Evolutionary conservation across 2,888 invertebrate genomes (phyloP).

Genomic region (Pecten maximus): DNA sequence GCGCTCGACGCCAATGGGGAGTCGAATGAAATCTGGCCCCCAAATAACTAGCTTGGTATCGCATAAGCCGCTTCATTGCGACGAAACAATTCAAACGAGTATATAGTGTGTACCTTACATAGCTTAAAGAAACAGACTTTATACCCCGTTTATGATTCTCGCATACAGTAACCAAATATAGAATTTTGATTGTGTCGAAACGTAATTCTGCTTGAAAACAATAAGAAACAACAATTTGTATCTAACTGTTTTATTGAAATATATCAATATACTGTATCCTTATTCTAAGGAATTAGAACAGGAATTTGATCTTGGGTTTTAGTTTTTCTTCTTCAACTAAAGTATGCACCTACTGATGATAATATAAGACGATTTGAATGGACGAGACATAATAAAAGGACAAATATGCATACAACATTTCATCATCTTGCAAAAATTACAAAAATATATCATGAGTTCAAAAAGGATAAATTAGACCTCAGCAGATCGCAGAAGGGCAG

Average conservation of each 20-base stretch:
- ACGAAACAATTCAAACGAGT: no score
- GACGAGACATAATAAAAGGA: not conserved
- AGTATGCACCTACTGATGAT: not conserved
- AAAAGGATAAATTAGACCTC: not conserved
- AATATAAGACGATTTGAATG: not conserved
- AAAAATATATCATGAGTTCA: not conserved
- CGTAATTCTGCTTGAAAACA: not conserved
- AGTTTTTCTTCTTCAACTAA: not conserved
- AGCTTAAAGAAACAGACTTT: no score
- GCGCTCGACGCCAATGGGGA: no score
- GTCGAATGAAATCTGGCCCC: no score
- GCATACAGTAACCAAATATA: no score
- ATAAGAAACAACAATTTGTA: not conserved
- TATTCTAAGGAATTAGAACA: not conserved
- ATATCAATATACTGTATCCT: not conserved
- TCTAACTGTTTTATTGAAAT: conserved; percentile 26
- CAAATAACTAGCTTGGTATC: no score
- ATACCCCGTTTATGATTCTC: no score
- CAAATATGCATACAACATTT: not conserved
- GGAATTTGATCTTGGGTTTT: not conserved
- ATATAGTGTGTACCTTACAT: no score
- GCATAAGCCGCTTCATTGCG: no score
- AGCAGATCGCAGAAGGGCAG: not conserved
- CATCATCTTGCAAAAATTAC: not conserved
- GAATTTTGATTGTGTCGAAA: no score